Percentiles rank a stretch among this genome's conserved stretches.
phyloP scores from a whole-genome alignment of 2,113 vertebrate genomes.

The Lanius collurio region DNA sequence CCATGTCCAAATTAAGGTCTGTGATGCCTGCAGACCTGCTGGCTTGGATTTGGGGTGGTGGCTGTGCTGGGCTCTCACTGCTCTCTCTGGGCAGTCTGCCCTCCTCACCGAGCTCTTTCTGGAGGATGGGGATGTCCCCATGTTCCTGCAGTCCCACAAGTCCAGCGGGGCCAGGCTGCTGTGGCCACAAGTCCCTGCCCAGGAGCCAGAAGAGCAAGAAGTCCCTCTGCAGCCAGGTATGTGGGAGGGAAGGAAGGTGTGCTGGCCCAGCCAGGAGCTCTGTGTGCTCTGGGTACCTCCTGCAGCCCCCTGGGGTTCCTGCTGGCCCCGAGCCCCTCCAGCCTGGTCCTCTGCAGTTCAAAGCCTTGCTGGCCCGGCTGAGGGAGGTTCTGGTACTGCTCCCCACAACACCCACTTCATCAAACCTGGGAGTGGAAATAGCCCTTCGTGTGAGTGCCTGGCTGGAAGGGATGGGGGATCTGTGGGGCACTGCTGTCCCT shows the following conservation, averaged over 20 bases:
- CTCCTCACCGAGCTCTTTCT: slow-evolving; percentile 78
- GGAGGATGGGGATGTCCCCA: slow-evolving; percentile 16
- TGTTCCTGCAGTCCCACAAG: neutral
- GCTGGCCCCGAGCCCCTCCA: neutral
- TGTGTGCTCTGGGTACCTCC: neutral
- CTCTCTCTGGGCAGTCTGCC: slow-evolving; percentile 60
- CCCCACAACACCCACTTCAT: slow-evolving; percentile 98
- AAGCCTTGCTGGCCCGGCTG: slow-evolving; percentile 75
- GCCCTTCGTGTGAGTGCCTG: neutral
- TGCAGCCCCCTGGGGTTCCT: neutral
- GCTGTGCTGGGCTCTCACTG: neutral
- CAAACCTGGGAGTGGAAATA: slow-evolving; percentile 86
- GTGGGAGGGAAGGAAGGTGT: fast-evolving
- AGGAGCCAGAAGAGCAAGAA: slow-evolving; percentile 68
- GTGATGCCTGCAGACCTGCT: too few species aligned
- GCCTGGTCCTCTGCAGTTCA: slow-evolving; percentile 63
- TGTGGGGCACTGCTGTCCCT: neutral
- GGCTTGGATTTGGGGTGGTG: neutral
- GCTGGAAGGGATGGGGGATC: neutral
- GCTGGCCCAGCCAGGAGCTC: fast-evolving
- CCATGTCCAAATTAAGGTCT: too few species aligned
- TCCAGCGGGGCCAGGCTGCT: slow-evolving; percentile 41
- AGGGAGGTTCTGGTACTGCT: slow-evolving; percentile 80
- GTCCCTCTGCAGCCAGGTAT: slow-evolving; percentile 78
- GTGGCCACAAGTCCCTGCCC: slow-evolving; percentile 38